These are phyloP conservation scores for Aspidapion aeneum DNA, from an alignment of 2,888 invertebrate species.

Conservation along the genomic window DNA sequence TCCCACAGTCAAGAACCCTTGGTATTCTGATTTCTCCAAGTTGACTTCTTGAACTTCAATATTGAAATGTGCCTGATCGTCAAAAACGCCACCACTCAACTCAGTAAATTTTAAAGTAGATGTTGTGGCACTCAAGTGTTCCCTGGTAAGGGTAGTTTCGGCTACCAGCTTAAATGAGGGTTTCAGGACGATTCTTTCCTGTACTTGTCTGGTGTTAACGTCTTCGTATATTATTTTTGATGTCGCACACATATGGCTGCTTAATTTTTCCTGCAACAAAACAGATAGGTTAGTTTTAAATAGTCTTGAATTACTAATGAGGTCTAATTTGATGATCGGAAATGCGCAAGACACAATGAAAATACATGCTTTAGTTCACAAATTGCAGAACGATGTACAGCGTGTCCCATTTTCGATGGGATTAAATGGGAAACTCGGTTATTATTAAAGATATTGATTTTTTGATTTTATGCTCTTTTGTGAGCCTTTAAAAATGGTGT, in stretches of 20 bases:
- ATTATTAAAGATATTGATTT: too few species aligned
- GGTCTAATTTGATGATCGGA: too few species aligned
- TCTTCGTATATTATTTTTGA: conserved; percentile 32
- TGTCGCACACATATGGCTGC: conserved; percentile 19
- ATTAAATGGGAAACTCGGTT: too few species aligned
- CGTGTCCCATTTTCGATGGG: too few species aligned
- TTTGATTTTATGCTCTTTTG: too few species aligned
- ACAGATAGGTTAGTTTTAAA: background rate
- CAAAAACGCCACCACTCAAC: conserved; percentile 12
- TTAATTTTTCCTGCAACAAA: conserved; percentile 15
- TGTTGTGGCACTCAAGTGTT: conserved; percentile 18
- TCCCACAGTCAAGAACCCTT: conserved; percentile 54
- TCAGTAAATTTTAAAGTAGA: background rate
- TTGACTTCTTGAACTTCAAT: conserved; percentile 21
- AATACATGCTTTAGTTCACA: too few species aligned
- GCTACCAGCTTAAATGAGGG: conserved; percentile 30
- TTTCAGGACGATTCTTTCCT: conserved; percentile 28
- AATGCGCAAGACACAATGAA: too few species aligned
- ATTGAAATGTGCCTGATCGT: conserved; percentile 16
- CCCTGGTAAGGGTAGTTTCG: conserved; percentile 22
- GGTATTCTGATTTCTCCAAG: conserved; percentile 25
- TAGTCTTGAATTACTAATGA: too few species aligned
- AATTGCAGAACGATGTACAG: too few species aligned
- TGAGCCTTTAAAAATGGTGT: too few species aligned
- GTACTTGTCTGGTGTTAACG: conserved; percentile 27